Base-by-base conservation (phyloP, 2,797 vertebrate species). In the Liasis olivaceus region DNA sequence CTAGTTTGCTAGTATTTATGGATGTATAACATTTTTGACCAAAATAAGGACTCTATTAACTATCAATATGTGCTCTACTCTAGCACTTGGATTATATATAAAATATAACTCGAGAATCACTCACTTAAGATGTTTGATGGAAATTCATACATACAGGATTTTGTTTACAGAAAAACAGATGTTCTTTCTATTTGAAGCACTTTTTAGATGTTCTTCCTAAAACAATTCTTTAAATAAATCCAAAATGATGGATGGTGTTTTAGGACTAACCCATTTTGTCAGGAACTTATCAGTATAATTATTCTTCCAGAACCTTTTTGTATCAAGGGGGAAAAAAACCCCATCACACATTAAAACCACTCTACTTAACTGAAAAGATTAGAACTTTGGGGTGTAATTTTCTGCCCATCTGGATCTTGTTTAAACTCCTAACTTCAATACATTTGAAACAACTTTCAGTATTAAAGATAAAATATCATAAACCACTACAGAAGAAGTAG, bases 111-210 rank as follows among this genome's bases (percentile, higher is more conserved):
- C 1, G 1, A 0, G 69, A 0, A 66, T 66, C 60, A 85, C 26
- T 69, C 77, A 92, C 24, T 47, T 69, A 64, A 0, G 0, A 93
- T 22, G 1, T 94, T 93, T 93, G 91, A 8, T 72, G 81, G 0
- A 62, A 28, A 87, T 11, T 66, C 62, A 89, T 89, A 1, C 12
- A 9, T 31, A 92, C 0, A 85, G 9, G 24, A 62, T 1, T 89
- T 22, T 69, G 36, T 87, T 91, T 87, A 54, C 51, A 91, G 54
- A 72, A 72, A 54, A 85, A 59, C 64, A 91, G 64, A 77, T 91
- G 64, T 88, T 72, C 15, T 77, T 60, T 59, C 47, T 20, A 60
- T 72, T 6, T 5, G 28, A 89, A 66, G 26, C 14, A 47, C 91
- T 91, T 93, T 94, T 58, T 86, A 90, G 42, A 0, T 1, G 36